Evolutionary conservation across 1,140 invertebrate species (phyloP), one percentile per base, ranked within the genome.

Genomic region (Hyphantria cunea): DNA sequence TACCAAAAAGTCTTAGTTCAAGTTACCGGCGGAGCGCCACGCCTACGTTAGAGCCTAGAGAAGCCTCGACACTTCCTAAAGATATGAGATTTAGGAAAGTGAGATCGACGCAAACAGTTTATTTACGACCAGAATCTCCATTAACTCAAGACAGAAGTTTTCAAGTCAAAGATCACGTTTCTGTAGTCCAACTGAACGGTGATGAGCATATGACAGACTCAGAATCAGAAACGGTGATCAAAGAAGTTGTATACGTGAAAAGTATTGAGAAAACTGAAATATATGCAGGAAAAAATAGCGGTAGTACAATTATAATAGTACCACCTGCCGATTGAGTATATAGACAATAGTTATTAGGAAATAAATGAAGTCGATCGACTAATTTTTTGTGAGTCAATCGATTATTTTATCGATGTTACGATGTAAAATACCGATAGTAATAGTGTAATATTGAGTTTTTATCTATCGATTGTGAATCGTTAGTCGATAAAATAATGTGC

Each of bases 61-160:
- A 89, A 47, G 67, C 85, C 0, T 86, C 86, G 0, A 90, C 88
- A 5, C 50, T 90, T 52, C 88, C 88, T 0, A 90, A 90, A 70
- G 86, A 90, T 44, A 90, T 90, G 88, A 74, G 85, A 12, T 90
- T 90, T 51, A 67, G 85, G 10, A 90, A 88, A 70, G 86, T 88
- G 0, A 59, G 77, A 45, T 88, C 86, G 0, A 88, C 86, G 0
- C 86, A 90, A 71, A 89, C 88, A 3, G 85, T 89, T 0, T 88
- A 87, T 50, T 86, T 89, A 2, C 78, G 70, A 51, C 80, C 75
- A 13, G 86, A 90, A 55, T 87, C 86, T 41, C 85, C 87, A 0
- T 0, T 84, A n/a, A 47, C 70, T 13, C 66, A 54, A 33, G 68
- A 77, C 17, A 50, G 54, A 48, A 74, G 76, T 25, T 39, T 73